These are phyloP conservation scores for Sepiola atlantica DNA, from an alignment of 2,888 invertebrate species.

Conservation along the genomic window DNA sequence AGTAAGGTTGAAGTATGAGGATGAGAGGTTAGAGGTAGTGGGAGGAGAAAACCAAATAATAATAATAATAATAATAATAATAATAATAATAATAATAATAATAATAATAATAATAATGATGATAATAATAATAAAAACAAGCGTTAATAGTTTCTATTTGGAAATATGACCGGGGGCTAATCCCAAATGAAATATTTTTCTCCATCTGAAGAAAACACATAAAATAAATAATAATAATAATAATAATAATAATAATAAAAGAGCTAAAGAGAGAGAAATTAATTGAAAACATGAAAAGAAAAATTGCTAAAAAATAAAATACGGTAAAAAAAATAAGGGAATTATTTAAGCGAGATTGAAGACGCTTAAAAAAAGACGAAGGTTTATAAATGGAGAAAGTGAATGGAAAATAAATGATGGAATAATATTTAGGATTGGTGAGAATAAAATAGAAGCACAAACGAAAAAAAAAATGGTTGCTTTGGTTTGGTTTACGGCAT, in stretches of 20 bases:
- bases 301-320: neutral
- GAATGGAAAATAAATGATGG: neutral
- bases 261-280: neutral
- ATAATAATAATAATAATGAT: neutral
- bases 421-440: neutral
- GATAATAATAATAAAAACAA: too few relatives aligned
- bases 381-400: neutral
- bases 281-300: neutral
- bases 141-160: conserved; percentile 4
- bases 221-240: neutral
- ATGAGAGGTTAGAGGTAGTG: neutral
- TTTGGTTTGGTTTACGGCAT: too few relatives aligned
- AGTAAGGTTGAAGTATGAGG: neutral
- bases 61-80: neutral
- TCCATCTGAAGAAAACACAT: neutral
- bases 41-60: neutral
- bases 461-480: too few relatives aligned
- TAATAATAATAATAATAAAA: neutral
- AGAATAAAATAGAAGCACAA: neutral
- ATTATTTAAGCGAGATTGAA: neutral
- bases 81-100: neutral
- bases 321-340: neutral
- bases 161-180: neutral
- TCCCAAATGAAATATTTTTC: conserved; percentile 1
- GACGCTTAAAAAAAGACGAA: neutral